Conservation (phyloP, 2,888 invertebrate genomes). For the Coleophora flavipennella region DNA sequence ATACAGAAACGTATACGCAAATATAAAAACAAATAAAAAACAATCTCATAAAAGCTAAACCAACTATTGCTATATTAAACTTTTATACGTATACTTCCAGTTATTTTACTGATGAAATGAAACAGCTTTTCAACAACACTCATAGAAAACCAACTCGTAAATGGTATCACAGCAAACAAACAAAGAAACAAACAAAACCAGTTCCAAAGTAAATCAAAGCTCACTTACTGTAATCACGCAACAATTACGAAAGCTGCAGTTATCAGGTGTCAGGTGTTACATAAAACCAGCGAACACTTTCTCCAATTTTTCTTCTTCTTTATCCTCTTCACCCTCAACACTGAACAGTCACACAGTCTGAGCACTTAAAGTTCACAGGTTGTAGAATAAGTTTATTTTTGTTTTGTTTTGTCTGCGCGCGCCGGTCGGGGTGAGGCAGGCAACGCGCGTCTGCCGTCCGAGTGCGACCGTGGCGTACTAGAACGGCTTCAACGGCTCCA, state of each 20-base stretch:
- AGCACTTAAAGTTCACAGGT: slow-evolving; percentile 32
- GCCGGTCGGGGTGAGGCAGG: slow-evolving; percentile 21
- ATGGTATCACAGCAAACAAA: not conserved
- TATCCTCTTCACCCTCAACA: slow-evolving; percentile 29
- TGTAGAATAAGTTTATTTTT: slow-evolving; percentile 29
- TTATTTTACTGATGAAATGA: too few relatives aligned
- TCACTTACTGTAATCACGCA: slow-evolving; percentile 68
- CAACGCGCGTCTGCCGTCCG: slow-evolving; percentile 51
- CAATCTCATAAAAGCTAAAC: too few relatives aligned
- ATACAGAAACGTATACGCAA: too few relatives aligned
- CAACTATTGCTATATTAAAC: too few relatives aligned
- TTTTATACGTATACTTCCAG: too few relatives aligned
- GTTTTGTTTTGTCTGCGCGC: slow-evolving; percentile 31
- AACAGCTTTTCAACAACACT: not conserved
- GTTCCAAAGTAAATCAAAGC: slow-evolving; percentile 24
- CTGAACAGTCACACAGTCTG: slow-evolving; percentile 32
- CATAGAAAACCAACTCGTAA: not conserved
- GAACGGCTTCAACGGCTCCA: slow-evolving; percentile 28
- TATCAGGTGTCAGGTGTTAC: slow-evolving; percentile 54
- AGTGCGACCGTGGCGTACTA: slow-evolving; percentile 58
- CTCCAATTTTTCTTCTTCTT: slow-evolving; percentile 44
- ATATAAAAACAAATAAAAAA: too few relatives aligned
- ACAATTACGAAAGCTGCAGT: slow-evolving; percentile 52
- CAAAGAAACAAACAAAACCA: slow-evolving; percentile 2
- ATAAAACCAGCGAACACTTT: slow-evolving; percentile 37